Base-by-base conservation (phyloP, 1,140 invertebrate genomes). In the Daktulosphaira vitifoliae region DNA sequence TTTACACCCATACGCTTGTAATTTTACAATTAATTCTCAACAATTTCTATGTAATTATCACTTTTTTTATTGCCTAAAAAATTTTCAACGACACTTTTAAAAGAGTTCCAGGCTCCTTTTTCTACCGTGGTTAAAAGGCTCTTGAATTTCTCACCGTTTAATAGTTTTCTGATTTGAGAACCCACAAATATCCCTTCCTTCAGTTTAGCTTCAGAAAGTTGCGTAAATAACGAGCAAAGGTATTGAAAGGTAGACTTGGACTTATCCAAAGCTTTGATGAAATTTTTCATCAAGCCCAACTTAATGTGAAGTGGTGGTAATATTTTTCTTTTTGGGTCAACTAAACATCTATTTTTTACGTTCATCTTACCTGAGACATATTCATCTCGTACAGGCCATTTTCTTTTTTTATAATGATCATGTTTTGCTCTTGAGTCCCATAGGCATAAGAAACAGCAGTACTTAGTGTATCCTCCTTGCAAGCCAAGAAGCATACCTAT, bases 391-490 rank as follows among this genome's bases (percentile, higher is more conserved):
- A 50, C 3, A 49, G 70, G 68, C 73, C 73, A 77, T 44, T 67
- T 46, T 38, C 69, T 64, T 53, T 72, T 69, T 23, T 54, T 68
- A 66, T 73, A 77, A 68, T 77, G 74, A 23, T 68, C 16, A n/a
- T 66, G 9, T 59, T 68, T 68, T 22, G 65, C 70, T 65, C 75
- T 71, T 18, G 74, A 77, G 66, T 78, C 70, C 74, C 76, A 78
- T 50, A 74, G 66, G 65, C 75, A 78, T n/a, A 78, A 59, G 65
- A 71, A 74, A 69, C 74, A 77, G 3, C 68, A 66, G 66, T 70
- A 74, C 65, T 78, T 78, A 44, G 73, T 78, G 68, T 71, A 78
- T 13, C 74, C 74, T 25, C 68, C 65, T 69, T 78, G 75, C 25
- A 69, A 66, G 13, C 67, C 67, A 13, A 71, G 39, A 3, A 68